phyloP scores from a whole-genome alignment of 2,797 vertebrate species.

The Okamejei kenojei region DNA sequence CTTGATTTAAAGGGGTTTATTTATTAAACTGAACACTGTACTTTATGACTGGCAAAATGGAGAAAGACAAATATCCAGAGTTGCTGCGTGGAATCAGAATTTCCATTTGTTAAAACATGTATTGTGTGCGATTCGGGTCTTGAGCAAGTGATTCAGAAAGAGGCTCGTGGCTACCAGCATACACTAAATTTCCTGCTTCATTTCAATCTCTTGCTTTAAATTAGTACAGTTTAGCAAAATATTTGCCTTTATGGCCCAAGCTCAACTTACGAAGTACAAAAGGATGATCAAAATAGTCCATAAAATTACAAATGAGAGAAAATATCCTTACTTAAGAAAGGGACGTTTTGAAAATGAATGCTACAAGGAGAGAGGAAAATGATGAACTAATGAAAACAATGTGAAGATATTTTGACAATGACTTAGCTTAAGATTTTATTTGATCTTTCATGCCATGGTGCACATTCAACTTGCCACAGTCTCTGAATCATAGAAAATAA shows the following conservation, averaged over 20 bases:
- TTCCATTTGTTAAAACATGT: conserved; percentile 25
- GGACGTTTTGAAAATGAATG: conserved; percentile 12
- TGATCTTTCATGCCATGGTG: conserved; percentile 19
- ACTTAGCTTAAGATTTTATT: conserved; percentile 16
- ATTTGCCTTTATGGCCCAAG: not conserved
- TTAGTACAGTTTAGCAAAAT: conserved; percentile 13
- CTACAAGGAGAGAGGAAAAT: not conserved
- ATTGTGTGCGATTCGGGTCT: conserved; percentile 16
- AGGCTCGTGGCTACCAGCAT: not conserved
- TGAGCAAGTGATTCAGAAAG: not conserved
- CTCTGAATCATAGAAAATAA: conserved; percentile 28
- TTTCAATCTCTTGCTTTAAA: not conserved
- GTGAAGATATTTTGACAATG: conserved; percentile 23
- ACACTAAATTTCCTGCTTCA: not conserved
- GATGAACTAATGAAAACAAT: not conserved
- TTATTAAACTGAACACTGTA: conserved; percentile 50
- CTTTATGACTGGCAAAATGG: conserved; percentile 40
- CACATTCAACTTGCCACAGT: conserved; percentile 25
- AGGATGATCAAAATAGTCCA: not conserved
- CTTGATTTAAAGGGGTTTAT: conserved; percentile 50
- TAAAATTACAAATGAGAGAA: not conserved
- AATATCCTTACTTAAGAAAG: not conserved
- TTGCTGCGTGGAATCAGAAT: not conserved
- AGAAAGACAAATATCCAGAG: not conserved
- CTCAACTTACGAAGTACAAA: not conserved